A percentile compares a stretch with the other conserved stretches of the same genome.
Conservation (phyloP, 2,888 invertebrate genomes). For the Eudemis profundana region DNA sequence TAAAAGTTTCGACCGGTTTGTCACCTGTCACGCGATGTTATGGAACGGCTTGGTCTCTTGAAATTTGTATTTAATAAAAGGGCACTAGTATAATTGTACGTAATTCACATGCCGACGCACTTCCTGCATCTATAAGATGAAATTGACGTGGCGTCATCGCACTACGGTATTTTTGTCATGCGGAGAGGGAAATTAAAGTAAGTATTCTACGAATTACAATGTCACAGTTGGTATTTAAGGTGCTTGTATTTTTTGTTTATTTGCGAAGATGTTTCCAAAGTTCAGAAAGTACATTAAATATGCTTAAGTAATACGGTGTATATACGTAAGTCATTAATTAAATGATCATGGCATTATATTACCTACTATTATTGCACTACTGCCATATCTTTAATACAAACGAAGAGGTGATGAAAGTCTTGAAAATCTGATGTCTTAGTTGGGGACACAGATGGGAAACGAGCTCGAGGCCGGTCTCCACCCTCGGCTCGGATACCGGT, state of each 20-base stretch:
- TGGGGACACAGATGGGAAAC: no score
- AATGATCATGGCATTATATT: no score
- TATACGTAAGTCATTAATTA: background rate
- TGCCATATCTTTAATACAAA: no score
- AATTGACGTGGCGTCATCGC: conserved; percentile 29
- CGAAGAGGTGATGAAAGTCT: no score
- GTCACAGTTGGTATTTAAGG: background rate
- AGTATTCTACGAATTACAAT: conserved; percentile 9
- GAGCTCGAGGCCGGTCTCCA: no score
- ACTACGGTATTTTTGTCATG: conserved; percentile 7
- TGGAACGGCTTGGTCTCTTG: conserved; percentile 18
- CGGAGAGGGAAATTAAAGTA: conserved; percentile 3
- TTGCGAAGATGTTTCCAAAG: background rate
- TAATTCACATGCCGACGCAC: conserved; percentile 35
- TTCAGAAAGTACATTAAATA: background rate
- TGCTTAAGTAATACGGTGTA: background rate
- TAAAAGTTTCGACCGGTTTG: conserved; percentile 68
- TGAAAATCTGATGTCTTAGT: no score
- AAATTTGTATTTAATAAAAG: conserved; percentile 39
- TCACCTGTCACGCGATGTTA: conserved; percentile 71
- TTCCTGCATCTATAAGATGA: conserved; percentile 39
- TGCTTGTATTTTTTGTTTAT: background rate
- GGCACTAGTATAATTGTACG: conserved; percentile 39
- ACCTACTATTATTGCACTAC: no score
- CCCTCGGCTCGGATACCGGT: no score